Evolutionary conservation across 1,140 invertebrate genomes (phyloP), one percentile per base, ranked within the genome.

Genomic region (Cyphomyrmex costatus): DNA sequence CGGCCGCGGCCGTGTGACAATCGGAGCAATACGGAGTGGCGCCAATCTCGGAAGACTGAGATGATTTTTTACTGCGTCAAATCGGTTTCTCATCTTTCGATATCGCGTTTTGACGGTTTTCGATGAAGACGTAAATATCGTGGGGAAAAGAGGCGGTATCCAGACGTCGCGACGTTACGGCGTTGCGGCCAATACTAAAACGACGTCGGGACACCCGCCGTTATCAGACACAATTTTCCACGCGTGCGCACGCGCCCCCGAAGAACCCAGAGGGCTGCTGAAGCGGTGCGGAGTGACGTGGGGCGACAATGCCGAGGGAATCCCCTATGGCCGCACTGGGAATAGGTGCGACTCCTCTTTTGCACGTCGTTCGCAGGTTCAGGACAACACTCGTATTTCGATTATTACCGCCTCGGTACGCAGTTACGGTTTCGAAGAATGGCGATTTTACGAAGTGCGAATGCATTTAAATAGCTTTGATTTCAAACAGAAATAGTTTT

Each of bases 101-200:
- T 73, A 33, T 46, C 42, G 68, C 27, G 68, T 24, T 60, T 49
- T 8, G 19, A 83, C 79, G 27, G n/a, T 60, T 46, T 74, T 74
- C 24, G 56, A 46, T 27, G n/a, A 3, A 30, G 53, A 27, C 66
- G n/a, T 71, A 46, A 71, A 73, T 71, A 56, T 71, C 19, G 56
- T 33, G 33, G 19, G n/a, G 36, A 33, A 46, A 65, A 77, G 19
- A 66, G 53, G 36, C 71, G 0, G 42, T 42, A 56, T n/a, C 3
- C 24, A 61, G 53, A 83, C 90, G 90, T 92, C 86, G 80, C 90
- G 91, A 91, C 91, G 90, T 82, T 85, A 87, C 91, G 90, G 90
- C 91, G 90, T 91, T 90, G 61, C 89, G 70, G 87, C 92, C 92
- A 90, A 89, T 86, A 93, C 92, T 93, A 91, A 91, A 88, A 84